Conservation (phyloP, 2,113 vertebrate genomes). For the Rana temporaria region DNA sequence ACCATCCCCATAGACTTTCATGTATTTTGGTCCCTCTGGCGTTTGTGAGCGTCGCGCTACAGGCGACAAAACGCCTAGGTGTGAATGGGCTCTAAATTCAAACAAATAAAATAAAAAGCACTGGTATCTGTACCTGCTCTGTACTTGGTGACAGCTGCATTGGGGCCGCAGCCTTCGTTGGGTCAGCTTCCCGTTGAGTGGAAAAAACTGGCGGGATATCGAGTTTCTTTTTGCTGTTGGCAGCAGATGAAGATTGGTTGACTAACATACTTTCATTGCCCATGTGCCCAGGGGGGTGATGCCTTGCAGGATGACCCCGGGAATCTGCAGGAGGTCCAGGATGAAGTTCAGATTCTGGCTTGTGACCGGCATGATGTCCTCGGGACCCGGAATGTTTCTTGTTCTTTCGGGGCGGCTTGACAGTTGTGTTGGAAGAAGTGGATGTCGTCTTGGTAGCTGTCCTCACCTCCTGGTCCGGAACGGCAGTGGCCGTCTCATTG, state of each 20-base stretch:
- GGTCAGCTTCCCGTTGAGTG: neutral
- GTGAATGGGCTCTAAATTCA: too few relatives aligned
- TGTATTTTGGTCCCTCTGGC: too few relatives aligned
- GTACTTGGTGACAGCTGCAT: conserved; percentile 73
- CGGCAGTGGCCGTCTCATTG: neutral
- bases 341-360: neutral
- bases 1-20: too few relatives aligned
- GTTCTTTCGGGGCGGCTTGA: conserved; percentile 26
- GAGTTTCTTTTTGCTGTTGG: neutral
- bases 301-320: conserved; percentile 29
- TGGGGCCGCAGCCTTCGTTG: conserved; percentile 32
- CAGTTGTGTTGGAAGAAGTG: neutral
- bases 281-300: conserved; percentile 53
- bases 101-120: neutral
- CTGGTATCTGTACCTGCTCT: conserved; percentile 67
- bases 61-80: too few relatives aligned
- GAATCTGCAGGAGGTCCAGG: conserved; percentile 38
- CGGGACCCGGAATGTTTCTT: conserved; percentile 31
- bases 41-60: too few relatives aligned
- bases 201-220: neutral
- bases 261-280: conserved; percentile 25
- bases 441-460: neutral
- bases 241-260: conserved; percentile 51
- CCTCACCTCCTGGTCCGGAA: neutral
- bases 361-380: conserved; percentile 13